A percentile compares a stretch with the other conserved stretches of the same genome.
Evolutionary conservation across 2,113 vertebrate species (phyloP).

Genomic region (Thamnaconus septentrionalis): DNA sequence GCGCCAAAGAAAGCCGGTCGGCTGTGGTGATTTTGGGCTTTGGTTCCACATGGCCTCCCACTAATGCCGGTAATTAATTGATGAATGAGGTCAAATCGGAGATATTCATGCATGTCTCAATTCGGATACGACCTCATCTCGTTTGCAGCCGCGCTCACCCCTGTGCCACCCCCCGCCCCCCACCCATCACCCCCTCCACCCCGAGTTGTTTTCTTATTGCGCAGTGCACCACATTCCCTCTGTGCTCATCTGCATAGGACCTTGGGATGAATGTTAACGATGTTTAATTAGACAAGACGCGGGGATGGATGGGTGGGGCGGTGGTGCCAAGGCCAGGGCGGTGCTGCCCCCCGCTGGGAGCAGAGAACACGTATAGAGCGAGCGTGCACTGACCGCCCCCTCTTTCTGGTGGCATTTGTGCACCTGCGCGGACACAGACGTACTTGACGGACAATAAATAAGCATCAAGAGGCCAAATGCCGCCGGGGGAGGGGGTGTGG

Average conservation of each 20-base stretch:
- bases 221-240: slow-evolving; percentile 76
- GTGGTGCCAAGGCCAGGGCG: slow-evolving; percentile 58
- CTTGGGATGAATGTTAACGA: slow-evolving; percentile 84
- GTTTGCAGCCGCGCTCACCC: slow-evolving; percentile 49
- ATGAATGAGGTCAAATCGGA: slow-evolving; percentile 81
- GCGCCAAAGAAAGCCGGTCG: slow-evolving; percentile 53
- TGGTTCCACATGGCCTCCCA: slow-evolving; percentile 77
- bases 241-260: slow-evolving; percentile 83
- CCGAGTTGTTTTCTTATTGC: slow-evolving; percentile 79
- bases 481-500: slow-evolving; percentile 1
- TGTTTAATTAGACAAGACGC: slow-evolving; percentile 82
- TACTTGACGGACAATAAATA: slow-evolving; percentile 60
- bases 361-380: slow-evolving; percentile 61
- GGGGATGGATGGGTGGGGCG: slow-evolving; percentile 74
- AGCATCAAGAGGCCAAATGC: slow-evolving; percentile 65
- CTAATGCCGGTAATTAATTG: slow-evolving; percentile 81
- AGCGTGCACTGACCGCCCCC: slow-evolving; percentile 28
- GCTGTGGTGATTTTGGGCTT: slow-evolving; percentile 66
- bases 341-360: slow-evolving; percentile 64
- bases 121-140: slow-evolving; percentile 68
- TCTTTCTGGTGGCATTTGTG: slow-evolving; percentile 16
- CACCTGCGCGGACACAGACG: slow-evolving; percentile 14
- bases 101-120: slow-evolving; percentile 78
- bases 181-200: not conserved
- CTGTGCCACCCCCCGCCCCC: slow-evolving; percentile 53